Evolutionary conservation across 2,113 vertebrate species (phyloP).

Genomic region (Perca fluviatilis): DNA sequence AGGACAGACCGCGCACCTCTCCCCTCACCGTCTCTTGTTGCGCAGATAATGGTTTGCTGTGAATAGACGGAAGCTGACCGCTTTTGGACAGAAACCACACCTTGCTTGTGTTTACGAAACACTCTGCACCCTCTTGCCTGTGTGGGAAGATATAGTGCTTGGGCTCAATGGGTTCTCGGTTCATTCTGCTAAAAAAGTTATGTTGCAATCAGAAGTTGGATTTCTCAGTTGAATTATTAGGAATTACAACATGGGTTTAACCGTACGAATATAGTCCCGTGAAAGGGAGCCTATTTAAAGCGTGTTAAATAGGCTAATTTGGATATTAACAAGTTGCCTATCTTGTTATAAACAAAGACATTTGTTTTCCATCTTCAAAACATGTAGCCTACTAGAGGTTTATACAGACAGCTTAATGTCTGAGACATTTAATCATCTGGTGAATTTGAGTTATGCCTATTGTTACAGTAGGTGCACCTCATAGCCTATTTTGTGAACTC

Average conservation of each 20-base stretch:
- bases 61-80: constrained; percentile 76
- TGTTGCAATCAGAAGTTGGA: constrained; percentile 15
- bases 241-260: neutral
- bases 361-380: neutral
- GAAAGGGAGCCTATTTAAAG: neutral
- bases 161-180: neutral
- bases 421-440: no score
- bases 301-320: neutral
- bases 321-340: neutral
- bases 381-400: neutral
- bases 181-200: neutral
- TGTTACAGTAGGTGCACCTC: neutral
- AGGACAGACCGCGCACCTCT: constrained; percentile 32
- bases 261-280: no score
- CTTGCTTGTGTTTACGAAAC: constrained; percentile 71
- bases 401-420: neutral
- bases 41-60: constrained; percentile 68
- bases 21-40: constrained; percentile 68
- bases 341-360: neutral
- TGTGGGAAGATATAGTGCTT: constrained; percentile 19
- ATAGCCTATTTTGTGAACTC: neutral
- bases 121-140: neutral
- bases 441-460: no score
- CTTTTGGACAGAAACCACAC: constrained; percentile 79
- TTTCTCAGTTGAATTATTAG: neutral